Evolutionary conservation across 1,140 invertebrate species (phyloP).

Genomic region (Formica selysi): DNA sequence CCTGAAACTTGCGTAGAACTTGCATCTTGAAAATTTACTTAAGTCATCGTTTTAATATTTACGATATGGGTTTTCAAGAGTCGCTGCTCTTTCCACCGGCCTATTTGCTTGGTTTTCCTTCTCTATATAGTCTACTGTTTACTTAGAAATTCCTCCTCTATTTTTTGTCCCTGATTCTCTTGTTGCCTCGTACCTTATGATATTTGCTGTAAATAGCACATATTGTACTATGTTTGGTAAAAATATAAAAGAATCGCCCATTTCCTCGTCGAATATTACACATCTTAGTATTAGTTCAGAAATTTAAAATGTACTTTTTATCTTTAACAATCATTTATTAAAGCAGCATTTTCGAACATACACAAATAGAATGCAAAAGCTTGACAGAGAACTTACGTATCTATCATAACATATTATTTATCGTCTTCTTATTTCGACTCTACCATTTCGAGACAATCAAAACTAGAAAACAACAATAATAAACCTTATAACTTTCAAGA

Average conservation of each 20-base stretch:
- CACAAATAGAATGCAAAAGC: neutral
- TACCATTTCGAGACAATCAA: neutral
- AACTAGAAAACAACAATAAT: neutral
- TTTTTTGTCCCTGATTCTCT: neutral
- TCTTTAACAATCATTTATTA: neutral
- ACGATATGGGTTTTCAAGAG: neutral
- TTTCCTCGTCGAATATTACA: neutral
- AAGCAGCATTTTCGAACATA: neutral
- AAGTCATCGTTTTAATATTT: neutral
- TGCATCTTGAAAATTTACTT: conserved; percentile 5
- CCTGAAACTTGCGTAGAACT: conserved; percentile 18
- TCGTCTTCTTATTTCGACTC: neutral
- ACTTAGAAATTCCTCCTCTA: conserved; percentile 12
- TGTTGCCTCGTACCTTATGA: neutral
- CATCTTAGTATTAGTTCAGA: neutral
- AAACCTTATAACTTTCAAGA: conserved; percentile 7
- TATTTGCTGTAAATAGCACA: conserved; percentile 24
- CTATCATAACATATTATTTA: neutral
- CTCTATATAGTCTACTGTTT: conserved; percentile 6
- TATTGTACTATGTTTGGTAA: neutral
- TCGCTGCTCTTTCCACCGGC: neutral
- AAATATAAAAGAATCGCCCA: neutral
- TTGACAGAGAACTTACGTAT: neutral
- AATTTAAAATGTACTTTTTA: neutral
- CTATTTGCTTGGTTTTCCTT: conserved; percentile 13